phyloP scores from a whole-genome alignment of 2,797 vertebrate genomes.

The Dallia pectoralis region DNA sequence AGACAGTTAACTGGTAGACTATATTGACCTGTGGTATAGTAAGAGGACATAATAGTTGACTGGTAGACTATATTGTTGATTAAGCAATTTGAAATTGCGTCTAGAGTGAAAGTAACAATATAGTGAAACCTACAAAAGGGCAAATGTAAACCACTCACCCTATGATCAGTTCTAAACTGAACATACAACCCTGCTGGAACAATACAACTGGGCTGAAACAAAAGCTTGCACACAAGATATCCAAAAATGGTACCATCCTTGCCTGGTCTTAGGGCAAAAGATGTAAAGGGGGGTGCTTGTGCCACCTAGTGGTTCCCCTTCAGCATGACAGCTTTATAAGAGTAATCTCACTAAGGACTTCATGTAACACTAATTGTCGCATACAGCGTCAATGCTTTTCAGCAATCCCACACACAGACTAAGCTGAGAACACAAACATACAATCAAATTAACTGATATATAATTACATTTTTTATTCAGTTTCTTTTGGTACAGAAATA shows the following conservation, averaged over 20 bases:
- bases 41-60: no score
- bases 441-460: conserved; percentile 18
- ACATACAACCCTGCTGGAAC: no score
- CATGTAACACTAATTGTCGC: background rate
- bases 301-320: conserved; percentile 55
- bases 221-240: background rate
- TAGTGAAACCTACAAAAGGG: no score
- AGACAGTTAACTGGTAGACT: no score
- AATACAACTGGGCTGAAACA: background rate
- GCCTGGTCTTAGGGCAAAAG: background rate
- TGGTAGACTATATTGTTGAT: no score
- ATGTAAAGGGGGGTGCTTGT: background rate
- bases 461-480: conserved; percentile 60
- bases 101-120: no score
- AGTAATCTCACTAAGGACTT: background rate
- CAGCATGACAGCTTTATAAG: background rate
- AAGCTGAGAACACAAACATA: background rate
- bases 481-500: conserved; percentile 60
- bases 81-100: no score
- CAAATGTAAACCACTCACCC: no score
- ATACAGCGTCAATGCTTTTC: background rate
- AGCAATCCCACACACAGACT: background rate
- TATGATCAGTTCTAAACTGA: no score
- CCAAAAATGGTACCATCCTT: background rate
- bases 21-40: no score